Base-by-base conservation (phyloP, 1,140 invertebrate species). In the Nixonia krombeini region DNA sequence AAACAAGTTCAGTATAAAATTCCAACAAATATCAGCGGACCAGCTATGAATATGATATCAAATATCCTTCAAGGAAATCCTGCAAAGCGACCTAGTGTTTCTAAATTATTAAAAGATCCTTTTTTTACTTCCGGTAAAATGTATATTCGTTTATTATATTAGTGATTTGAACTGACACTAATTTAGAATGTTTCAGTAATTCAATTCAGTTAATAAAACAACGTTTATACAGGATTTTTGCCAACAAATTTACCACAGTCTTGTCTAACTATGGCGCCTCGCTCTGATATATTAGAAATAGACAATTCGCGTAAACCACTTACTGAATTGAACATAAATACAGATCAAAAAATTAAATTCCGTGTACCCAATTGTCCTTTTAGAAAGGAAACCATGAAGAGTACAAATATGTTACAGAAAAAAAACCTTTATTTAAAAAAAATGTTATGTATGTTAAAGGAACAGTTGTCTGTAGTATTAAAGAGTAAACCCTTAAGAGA, bases 1-100 rank as follows among this genome's bases (percentile, higher is more conserved):
- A 96, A 95, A 71, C 91, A 91, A 76, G 98, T 97, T 81, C 92
- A 97, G 78, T 99, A 98, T 72, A 90, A 90, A 68, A 89, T 97
- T 35, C 95, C 95, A 1, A 81, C 87, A 9, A 86, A 89, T 16
- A 85, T 98, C 4, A 87, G 88, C 40, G 87, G 89, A 47, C 79
- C 89, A 7, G 95, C 96, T 0, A 89, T 90, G 38, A 86, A 87
- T 6, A 92, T 99, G 86, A 97, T 99, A 26, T 87, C 90, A 10
- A 87, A 89, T 50, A 91, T 97, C 87, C 86, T 99, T 1, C 93
- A 96, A 76, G 88, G 91, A 0, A 91, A 95, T 74, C 96, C 96
- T 0, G 85, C 88, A 17, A 88, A 90, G 64, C 87, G 96, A 42
- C 96, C 96, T 0, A 89, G 89, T 9, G 91, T 98, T 65, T 84